Evolutionary conservation across 2,888 invertebrate species (phyloP), one percentile per base, ranked within the genome.

Genomic region (Trilocha varians): DNA sequence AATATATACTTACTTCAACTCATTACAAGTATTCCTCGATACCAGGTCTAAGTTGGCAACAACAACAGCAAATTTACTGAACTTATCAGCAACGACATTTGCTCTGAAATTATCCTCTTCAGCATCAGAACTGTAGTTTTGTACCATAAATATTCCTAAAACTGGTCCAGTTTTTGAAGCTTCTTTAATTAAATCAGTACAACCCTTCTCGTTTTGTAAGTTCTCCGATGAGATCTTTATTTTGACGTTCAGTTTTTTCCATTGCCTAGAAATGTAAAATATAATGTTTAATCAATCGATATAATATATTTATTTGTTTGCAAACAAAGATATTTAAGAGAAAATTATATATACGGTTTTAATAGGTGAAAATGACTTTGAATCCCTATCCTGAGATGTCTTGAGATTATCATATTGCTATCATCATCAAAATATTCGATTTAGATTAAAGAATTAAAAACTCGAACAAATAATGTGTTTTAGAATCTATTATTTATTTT

Each of bases 31-130:
- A 32, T 62, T 62, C 42, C 68, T 59, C 6, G 70, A 64, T 34
- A 54, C 52, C 43, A 62, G 41, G 49, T 75, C 71, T 37, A 76
- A 58, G 56, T 72, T 73, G 38, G 62, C 50, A 14, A 68, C 62
- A 18, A 61, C 46, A 44, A 47, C 36, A 6, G 54, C 51, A n/a
- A 49, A 59, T 34, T 64, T 59, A 51, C 67, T 63, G 45, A 62
- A 67, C 44, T 57, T 57, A 18, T 32, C 44, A 16, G 49, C 48
- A 32, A 67, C 60, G 36, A 57, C 50, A 38, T 52, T 43, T 36
- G 49, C 48, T 34, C 53, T 44, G 41, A 56, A 49, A 44, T 44
- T 47, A 32, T 53, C 44, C n/a, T 44, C 49, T 35, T 43, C 40
- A 34, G 41, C 34, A 36, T 46, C 46, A 15, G 53, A 46, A 35